These are phyloP conservation scores for Crocodylus rhombifer DNA, from an alignment of 2,797 vertebrate species.

Conservation along the genomic window DNA sequence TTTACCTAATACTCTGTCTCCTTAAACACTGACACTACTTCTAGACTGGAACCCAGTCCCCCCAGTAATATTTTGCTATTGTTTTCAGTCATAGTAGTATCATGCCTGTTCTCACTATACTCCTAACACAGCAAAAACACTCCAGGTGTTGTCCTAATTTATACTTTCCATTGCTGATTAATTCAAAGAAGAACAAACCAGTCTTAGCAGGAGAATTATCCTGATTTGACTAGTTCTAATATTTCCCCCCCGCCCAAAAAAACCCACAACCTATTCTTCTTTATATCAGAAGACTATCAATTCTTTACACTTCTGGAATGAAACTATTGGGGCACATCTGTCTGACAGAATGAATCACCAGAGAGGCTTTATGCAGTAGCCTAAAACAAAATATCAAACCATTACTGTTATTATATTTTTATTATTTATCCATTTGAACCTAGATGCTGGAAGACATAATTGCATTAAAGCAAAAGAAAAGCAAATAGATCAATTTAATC, in stretches of 20 bases:
- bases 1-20: neutral
- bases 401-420: no score
- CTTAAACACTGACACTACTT: neutral
- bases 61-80: neutral
- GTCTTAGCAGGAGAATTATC: neutral
- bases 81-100: neutral
- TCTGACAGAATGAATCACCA: neutral
- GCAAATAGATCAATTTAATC: no score
- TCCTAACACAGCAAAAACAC: neutral
- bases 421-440: no score
- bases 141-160: neutral
- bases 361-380: neutral
- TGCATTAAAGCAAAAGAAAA: no score
- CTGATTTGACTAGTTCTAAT: neutral
- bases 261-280: neutral
- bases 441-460: no score
- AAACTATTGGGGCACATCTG: neutral
- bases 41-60: neutral
- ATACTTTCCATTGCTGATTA: neutral
- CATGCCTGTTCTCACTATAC: neutral
- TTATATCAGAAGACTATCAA: neutral
- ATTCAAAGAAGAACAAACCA: neutral
- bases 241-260: neutral
- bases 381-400: neutral
- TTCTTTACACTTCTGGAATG: neutral